Evolutionary conservation across 2,888 invertebrate species (phyloP), one percentile per base, ranked within the genome.

Genomic region (Busseola fusca): DNA sequence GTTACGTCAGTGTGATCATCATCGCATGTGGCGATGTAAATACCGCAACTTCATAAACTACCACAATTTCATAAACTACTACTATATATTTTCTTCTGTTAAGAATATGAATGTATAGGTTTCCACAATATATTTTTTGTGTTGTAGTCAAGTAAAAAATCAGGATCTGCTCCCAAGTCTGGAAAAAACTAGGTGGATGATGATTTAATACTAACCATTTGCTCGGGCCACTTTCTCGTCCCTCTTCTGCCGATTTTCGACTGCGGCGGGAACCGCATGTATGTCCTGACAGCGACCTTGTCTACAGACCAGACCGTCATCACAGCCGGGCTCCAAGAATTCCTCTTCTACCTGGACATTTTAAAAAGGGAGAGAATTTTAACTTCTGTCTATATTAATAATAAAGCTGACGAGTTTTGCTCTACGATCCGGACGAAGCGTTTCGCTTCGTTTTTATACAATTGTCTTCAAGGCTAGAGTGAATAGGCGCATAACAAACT

Each of bases 291-390:
- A 95, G 57, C 66, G 76, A 1, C 95, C 95, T 71, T 93, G 92
- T 0, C 94, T 87, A 82, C 94, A 95, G 42, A 95, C 95, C 85
- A 95, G 87, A 0, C 94, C 95, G 62, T 95, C 95, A 69, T 95
- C 95, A 74, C 95, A 95, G 6, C 95, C 95, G 0, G 95, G 95
- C 81, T 94, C 95, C 34, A 95, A 60, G 76, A 95, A 93, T 74
- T 95, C 95, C 64, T 95, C 95, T 78, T 95, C 95, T 3, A 95
- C 92, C 95, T 95, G 21, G 9, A 27, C 5, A 65, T 14, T 40
- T 10, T 0, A 34, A 57, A n/a, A 63, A 30, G 1, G 14, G 2
- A 42, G 10, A 30, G n/a, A 21, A 10, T 25, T 40, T 40, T 34
- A 34, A 7, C 34, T 34, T 34, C 5, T 40, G 12, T 14, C 40